Conservation (phyloP, 2,797 vertebrate species). For the Coregonus sp. region DNA sequence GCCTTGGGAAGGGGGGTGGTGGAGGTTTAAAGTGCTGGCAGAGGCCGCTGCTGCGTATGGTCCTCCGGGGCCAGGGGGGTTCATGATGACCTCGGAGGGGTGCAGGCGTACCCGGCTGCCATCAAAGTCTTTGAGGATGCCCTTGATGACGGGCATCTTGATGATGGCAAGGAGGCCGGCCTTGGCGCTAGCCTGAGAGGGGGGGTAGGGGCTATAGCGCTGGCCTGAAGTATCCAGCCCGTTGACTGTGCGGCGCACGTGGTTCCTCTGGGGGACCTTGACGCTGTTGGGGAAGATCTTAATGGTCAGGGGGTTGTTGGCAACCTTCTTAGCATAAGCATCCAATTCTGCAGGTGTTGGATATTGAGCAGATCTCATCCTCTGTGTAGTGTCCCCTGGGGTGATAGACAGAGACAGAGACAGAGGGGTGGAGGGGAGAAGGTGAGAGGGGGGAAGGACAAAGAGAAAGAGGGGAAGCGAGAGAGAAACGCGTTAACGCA, state of each 20-base stretch:
- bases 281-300: conserved; percentile 99
- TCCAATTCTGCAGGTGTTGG: conserved; percentile 99
- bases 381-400: conserved; percentile 99
- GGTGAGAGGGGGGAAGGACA: conserved; percentile 8
- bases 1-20: conserved; percentile 76
- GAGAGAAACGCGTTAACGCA: conserved; percentile 37
- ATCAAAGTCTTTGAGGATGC: conserved; percentile 95
- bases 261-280: conserved; percentile 99
- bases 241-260: conserved; percentile 97
- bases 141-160: conserved; percentile 88
- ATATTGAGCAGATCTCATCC: conserved; percentile 99
- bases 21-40: conserved; percentile 98
- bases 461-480: conserved; percentile 12
- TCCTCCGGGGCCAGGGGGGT: conserved; percentile 80
- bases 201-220: conserved; percentile 97
- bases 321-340: conserved; percentile 99
- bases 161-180: conserved; percentile 94
- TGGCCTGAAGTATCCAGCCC: conserved; percentile 96
- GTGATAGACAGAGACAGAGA: conserved; percentile 11
- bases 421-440: background rate
- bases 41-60: conserved; percentile 80
- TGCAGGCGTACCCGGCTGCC: conserved; percentile 90
- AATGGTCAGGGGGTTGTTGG: conserved; percentile 98
- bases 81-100: conserved; percentile 94
- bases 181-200: conserved; percentile 89